Evolutionary conservation across 2,888 invertebrate genomes (phyloP).

Genomic region (Chrysolina americana): DNA sequence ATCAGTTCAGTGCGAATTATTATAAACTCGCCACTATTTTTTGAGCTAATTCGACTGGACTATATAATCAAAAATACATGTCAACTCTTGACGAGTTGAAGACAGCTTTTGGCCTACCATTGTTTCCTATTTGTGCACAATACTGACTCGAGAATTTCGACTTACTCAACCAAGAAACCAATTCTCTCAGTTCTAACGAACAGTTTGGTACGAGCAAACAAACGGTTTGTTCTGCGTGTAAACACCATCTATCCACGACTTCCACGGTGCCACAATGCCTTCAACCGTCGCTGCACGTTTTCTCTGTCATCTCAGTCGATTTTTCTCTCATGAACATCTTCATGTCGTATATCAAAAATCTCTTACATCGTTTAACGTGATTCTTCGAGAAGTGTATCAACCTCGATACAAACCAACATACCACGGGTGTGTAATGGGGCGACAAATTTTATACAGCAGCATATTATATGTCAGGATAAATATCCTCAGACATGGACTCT

Average conservation of each 20-base stretch:
- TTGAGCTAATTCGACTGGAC: too few species aligned
- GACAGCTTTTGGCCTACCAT: too few species aligned
- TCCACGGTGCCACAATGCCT: not conserved
- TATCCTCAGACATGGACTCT: slow-evolving; percentile 65
- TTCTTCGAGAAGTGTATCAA: slow-evolving; percentile 53
- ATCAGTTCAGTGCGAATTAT: too few species aligned
- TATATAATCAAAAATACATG: too few species aligned
- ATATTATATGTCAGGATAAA: slow-evolving; percentile 68
- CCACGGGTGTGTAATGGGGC: slow-evolving; percentile 68
- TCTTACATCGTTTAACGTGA: slow-evolving; percentile 34
- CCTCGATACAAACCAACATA: slow-evolving; percentile 60
- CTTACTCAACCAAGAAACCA: too few species aligned
- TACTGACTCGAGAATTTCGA: too few species aligned
- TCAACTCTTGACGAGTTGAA: too few species aligned
- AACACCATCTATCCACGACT: not conserved
- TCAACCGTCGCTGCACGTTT: not conserved
- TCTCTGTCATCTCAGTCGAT: not conserved
- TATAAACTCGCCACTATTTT: too few species aligned
- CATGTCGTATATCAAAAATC: slow-evolving; percentile 43
- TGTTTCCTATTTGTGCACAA: too few species aligned
- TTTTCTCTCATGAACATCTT: slow-evolving; percentile 7
- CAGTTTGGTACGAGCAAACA: not conserved
- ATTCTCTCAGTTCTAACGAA: not conserved
- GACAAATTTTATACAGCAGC: slow-evolving; percentile 70
- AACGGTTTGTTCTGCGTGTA: not conserved